phyloP scores from a whole-genome alignment of 2,888 invertebrate species.

The Microplitis deprimator region DNA sequence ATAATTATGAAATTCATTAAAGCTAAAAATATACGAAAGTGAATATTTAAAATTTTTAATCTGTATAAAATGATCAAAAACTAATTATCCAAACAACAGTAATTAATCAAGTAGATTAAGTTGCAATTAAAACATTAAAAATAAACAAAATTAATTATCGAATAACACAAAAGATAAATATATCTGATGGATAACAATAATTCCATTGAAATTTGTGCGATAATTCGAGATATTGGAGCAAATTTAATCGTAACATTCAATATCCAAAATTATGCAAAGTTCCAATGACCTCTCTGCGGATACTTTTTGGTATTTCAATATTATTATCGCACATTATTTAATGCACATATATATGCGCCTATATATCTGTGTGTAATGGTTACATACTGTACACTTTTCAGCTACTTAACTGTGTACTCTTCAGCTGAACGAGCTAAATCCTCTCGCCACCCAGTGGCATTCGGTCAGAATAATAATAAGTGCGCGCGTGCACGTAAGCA shows the following conservation, averaged over 20 bases:
- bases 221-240: not conserved
- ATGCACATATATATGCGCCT: too few species aligned
- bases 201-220: not conserved
- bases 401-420: slow-evolving; percentile 1
- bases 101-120: not conserved
- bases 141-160: not conserved
- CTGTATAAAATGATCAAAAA: too few species aligned
- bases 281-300: slow-evolving; percentile 33
- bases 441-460: slow-evolving; percentile 31
- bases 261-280: slow-evolving; percentile 34
- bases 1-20: too few species aligned
- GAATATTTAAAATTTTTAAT: too few species aligned
- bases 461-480: slow-evolving; percentile 54
- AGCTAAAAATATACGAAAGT: too few species aligned
- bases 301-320: not conserved
- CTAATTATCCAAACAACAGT: too few species aligned
- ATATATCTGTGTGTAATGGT: too few species aligned
- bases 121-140: not conserved
- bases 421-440: slow-evolving; percentile 3
- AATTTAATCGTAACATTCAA: slow-evolving; percentile 33
- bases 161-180: not conserved
- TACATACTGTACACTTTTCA: not conserved
- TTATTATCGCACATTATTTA: too few species aligned
- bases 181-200: not conserved
- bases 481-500: slow-evolving; percentile 53